A percentile compares a stretch with the other conserved stretches of the same genome.
Evolutionary conservation across 1,140 invertebrate species (phyloP).

Genomic region (Neuroterus valhalla): DNA sequence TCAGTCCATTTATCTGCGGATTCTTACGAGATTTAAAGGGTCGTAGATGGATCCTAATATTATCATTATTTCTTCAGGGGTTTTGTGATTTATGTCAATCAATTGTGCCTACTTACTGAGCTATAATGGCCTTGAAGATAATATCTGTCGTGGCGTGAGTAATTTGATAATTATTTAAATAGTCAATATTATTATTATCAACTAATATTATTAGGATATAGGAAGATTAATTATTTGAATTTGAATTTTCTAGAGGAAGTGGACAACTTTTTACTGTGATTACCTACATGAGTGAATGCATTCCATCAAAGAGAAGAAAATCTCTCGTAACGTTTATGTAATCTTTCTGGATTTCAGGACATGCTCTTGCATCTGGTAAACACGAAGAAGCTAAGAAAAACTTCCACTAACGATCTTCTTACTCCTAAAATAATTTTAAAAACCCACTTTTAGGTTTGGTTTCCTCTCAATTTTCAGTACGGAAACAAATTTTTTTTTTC

Average conservation of each 20-base stretch:
- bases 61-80: conserved; percentile 71
- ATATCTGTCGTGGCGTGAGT: conserved; percentile 79
- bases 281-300: conserved; percentile 78
- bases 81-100: conserved; percentile 69
- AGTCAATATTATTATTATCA: too few species aligned
- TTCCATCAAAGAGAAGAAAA: conserved; percentile 75
- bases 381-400: conserved; percentile 24
- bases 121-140: conserved; percentile 76
- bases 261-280: conserved; percentile 77
- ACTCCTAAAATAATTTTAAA: neutral
- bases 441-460: neutral
- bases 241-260: conserved; percentile 72
- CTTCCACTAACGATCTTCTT: conserved; percentile 40
- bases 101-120: conserved; percentile 67
- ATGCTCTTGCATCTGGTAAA: conserved; percentile 23
- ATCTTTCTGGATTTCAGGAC: conserved; percentile 75
- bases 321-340: conserved; percentile 77
- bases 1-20: conserved; percentile 76
- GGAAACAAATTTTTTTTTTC: conserved; percentile 66
- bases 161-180: conserved; percentile 11
- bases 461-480: conserved; percentile 60
- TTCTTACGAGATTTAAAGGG: conserved; percentile 72
- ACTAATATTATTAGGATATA: too few species aligned
- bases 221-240: neutral
- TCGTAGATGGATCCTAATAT: conserved; percentile 67